A percentile compares a stretch with the other conserved stretches of the same genome.
Evolutionary conservation across 2,113 vertebrate genomes (phyloP).

Genomic region (Lepidothrix coronata): DNA sequence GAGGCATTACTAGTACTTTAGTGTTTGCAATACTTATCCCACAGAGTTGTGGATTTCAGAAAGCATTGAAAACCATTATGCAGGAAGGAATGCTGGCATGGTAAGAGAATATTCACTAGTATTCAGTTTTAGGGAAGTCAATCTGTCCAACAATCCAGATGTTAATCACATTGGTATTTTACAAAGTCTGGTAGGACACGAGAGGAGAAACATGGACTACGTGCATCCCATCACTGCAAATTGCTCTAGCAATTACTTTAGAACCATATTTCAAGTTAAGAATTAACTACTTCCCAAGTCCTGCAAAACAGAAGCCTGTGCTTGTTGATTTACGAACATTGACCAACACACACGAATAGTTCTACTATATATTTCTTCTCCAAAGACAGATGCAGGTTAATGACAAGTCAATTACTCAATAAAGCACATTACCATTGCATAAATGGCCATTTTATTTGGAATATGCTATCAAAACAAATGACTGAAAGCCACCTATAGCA

Average conservation of each 20-base stretch:
- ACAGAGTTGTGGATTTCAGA: background rate
- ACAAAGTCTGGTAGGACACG: background rate
- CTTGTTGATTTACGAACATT: background rate
- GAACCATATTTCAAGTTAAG: background rate
- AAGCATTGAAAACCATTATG: background rate
- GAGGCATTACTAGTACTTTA: background rate
- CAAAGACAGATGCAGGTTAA: slow-evolving; percentile 1
- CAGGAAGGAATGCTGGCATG: background rate
- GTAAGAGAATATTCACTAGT: background rate
- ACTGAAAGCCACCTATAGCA: background rate
- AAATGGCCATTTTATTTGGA: background rate
- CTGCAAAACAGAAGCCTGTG: background rate
- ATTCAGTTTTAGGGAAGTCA: background rate
- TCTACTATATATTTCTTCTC: background rate
- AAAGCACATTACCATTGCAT: background rate
- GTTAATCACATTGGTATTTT: background rate
- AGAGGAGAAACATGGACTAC: background rate
- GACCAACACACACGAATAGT: background rate
- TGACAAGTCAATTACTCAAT: background rate
- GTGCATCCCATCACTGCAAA: background rate
- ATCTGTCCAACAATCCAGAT: background rate
- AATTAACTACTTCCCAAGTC: background rate
- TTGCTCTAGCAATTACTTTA: background rate
- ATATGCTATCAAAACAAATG: background rate
- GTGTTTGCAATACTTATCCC: background rate